Conservation (phyloP, 37 sponge, comb jelly and placozoan genomes). For the Crambe crambe region DNA sequence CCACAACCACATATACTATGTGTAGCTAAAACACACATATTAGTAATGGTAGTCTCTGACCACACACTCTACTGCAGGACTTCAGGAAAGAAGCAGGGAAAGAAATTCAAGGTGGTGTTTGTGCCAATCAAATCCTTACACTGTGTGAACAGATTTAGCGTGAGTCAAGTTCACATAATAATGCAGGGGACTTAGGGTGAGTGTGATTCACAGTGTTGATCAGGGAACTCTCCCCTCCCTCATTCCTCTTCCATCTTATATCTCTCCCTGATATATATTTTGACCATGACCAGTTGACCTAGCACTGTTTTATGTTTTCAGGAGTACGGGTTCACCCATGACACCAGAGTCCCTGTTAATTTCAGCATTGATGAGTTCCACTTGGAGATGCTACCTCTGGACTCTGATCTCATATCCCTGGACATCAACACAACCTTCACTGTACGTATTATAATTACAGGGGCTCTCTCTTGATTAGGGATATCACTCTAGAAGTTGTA, state of each 20-base stretch:
- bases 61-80: too few species aligned
- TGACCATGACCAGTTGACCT: neutral
- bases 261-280: neutral
- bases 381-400: conserved; percentile 86
- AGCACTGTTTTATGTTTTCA: neutral
- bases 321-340: conserved; percentile 27
- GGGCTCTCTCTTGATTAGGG: neutral
- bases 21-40: too few species aligned
- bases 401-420: conserved; percentile 88
- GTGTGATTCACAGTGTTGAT: neutral
- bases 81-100: conserved; percentile 23
- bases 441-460: conserved; percentile 19
- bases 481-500: too few species aligned
- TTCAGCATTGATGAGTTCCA: conserved; percentile 70
- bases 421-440: conserved; percentile 67
- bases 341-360: neutral
- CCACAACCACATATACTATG: too few species aligned
- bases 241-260: neutral
- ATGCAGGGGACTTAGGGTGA: neutral
- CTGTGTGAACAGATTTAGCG: conserved; percentile 62
- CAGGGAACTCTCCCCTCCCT: neutral
- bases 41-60: too few species aligned
- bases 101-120: conserved; percentile 70
- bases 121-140: conserved; percentile 61
- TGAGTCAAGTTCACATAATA: conserved; percentile 5